Conservation (phyloP, 2,888 invertebrate genomes). For the Germaria angustata region DNA sequence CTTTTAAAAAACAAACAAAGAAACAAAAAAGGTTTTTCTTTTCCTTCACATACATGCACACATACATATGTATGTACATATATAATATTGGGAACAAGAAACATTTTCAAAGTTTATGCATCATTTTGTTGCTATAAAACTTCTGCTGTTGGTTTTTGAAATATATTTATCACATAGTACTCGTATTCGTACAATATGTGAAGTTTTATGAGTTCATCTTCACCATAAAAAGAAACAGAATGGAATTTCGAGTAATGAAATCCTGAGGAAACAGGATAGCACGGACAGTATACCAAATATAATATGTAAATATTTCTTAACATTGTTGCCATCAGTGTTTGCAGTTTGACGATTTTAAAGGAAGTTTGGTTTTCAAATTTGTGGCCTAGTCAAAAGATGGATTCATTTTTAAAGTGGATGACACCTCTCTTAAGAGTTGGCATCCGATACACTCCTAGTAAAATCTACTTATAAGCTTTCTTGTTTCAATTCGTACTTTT, state of each 20-base stretch:
- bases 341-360: too few species aligned
- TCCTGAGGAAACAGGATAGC: slow-evolving; percentile 37
- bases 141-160: slow-evolving; percentile 41
- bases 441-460: too few species aligned
- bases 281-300: slow-evolving; percentile 40
- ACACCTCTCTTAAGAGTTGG: too few species aligned
- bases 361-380: too few species aligned
- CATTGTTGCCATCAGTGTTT: slow-evolving; percentile 8
- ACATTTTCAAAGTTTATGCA: slow-evolving; percentile 5
- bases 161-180: slow-evolving; percentile 56
- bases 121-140: slow-evolving; percentile 15
- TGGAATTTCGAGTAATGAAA: slow-evolving; percentile 48
- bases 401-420: too few species aligned
- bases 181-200: slow-evolving; percentile 17
- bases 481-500: too few species aligned
- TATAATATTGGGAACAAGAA: slow-evolving; percentile 26
- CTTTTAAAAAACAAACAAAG: slow-evolving; percentile 55
- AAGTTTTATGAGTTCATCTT: slow-evolving; percentile 63
- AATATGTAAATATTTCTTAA: neutral
- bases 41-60: too few species aligned
- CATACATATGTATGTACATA: too few species aligned
- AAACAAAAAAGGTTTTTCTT: slow-evolving; percentile 55
- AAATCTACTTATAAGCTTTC: too few species aligned
- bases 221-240: slow-evolving; percentile 36
- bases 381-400: too few species aligned